Conservation (phyloP, 2,888 invertebrate species). For the Metallyticus violacea region DNA sequence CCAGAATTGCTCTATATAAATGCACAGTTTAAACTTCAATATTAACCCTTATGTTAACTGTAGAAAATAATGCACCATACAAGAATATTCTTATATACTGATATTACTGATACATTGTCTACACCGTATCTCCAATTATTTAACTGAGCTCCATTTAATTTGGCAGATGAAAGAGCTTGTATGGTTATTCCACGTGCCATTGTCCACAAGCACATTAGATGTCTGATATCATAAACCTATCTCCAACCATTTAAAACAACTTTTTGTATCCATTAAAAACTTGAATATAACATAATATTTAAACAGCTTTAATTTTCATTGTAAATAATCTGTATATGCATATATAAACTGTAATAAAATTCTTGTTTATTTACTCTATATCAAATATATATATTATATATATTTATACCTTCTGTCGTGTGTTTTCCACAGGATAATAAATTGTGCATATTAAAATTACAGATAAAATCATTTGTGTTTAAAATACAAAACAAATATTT, state of each 20-base stretch:
- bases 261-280: neutral
- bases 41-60: neutral
- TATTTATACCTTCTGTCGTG: no score
- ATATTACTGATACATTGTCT: neutral
- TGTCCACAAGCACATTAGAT: neutral
- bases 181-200: neutral
- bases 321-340: neutral
- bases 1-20: neutral
- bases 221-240: neutral
- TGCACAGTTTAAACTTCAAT: neutral
- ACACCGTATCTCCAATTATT: neutral
- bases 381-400: neutral
- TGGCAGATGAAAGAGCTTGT: neutral
- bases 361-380: neutral
- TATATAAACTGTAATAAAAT: neutral
- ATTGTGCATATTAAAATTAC: neutral
- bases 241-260: neutral
- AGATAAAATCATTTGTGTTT: neutral
- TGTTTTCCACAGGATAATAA: neutral
- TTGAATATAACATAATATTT: neutral
- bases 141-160: neutral
- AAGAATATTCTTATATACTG: neutral
- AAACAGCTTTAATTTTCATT: neutral
- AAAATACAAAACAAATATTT: neutral
- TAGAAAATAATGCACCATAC: neutral